Base-by-base conservation (phyloP, 1,140 invertebrate species). In the Saccostrea echinata region DNA sequence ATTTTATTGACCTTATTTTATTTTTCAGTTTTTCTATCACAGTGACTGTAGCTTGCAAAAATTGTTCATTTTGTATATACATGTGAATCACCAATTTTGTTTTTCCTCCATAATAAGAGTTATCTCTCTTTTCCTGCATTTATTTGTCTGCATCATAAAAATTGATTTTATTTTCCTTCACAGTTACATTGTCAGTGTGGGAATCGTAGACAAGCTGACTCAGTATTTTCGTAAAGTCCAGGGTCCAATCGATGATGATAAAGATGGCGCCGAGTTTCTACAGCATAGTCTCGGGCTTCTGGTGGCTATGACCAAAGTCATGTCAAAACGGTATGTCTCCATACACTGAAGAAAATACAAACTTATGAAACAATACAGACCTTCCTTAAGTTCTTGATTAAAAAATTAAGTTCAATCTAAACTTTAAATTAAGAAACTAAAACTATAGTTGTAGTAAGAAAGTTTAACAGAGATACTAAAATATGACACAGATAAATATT, bases 151-250 rank as follows among this genome's bases (percentile, higher is more conserved):
- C 21, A 3, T n/a, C 12, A 35, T 30, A 81, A 27, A 30, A 12
- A 43, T n/a, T 83, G 52, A 52, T 83, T 9, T 87, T 87, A 4
- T 61, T 84, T 89, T 82, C 76, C 52, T 87, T 96, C 96, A 13
- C 95, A 97, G 97, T 92, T 97, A 97, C 92, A 95, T 96, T 21
- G 96, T 97, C 64, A 96, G 96, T 88, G 95, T 96, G 21, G 96
- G 97, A 9, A 95, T 97, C 9, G 96, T 97, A 11, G 97, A 97
- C 93, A 96, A 96, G 88, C 93, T 97, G 71, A 95, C 96, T 8
- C 94, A 96, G 84, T 97, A 96, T 93, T 96, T 96, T 91, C 95
- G 96, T 86, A 95, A 95, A 55, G 96, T 97, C 24, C 95, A 96
- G 68, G 96, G 96, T 18, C 96, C 96, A 0, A 95, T 97, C 13